Conservation (phyloP, 2,113 vertebrate genomes). For the Archocentrus centrarchus region DNA sequence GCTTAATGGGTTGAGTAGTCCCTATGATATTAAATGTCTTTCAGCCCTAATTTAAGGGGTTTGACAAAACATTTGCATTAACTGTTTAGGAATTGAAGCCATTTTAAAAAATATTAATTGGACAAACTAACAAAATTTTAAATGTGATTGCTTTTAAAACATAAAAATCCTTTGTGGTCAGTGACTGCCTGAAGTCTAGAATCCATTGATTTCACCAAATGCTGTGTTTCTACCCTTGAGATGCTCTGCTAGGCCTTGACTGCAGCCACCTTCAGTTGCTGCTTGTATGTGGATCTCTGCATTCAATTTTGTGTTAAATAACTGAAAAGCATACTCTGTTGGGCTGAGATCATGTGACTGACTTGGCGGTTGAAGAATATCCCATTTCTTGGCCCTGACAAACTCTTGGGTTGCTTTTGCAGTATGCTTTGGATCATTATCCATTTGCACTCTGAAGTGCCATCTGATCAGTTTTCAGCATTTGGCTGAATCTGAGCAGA, state of each 20-base stretch:
- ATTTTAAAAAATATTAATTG: neutral
- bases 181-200: neutral
- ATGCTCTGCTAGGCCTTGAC: neutral
- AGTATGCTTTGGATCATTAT: neutral
- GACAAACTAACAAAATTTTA: neutral
- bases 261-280: neutral
- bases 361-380: too few relatives aligned
- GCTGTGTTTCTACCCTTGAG: neutral
- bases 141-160: too few relatives aligned
- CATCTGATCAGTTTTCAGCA: neutral
- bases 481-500: neutral
- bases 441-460: neutral
- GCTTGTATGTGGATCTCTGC: neutral
- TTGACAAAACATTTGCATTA: neutral
- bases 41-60: neutral
- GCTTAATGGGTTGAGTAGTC: constrained; percentile 35
- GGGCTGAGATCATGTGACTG: too few relatives aligned
- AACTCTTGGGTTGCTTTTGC: neutral
- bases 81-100: neutral
- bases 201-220: neutral
- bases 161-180: neutral
- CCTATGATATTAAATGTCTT: neutral
- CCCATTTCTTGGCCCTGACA: neutral
- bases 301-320: neutral
- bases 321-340: too few relatives aligned